Evolutionary conservation across 35 echinoderm and acorn worm genomes (phyloP).

Genomic region (Apostichopus parvimensis): DNA sequence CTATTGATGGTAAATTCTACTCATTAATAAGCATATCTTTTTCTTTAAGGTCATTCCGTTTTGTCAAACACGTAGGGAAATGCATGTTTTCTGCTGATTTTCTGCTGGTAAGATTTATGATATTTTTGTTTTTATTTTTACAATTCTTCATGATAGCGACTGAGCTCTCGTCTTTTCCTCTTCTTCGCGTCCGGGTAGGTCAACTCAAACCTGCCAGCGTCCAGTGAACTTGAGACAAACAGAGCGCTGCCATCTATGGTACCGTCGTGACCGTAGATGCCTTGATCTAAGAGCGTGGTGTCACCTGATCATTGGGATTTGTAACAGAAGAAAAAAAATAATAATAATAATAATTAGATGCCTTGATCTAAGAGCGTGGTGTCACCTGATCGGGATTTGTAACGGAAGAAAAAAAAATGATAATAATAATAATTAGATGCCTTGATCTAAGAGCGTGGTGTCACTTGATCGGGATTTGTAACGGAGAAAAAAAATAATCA

Average conservation of each 20-base stretch:
- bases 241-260: conserved; percentile 66
- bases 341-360: too few species aligned
- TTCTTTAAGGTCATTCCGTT: too few species aligned
- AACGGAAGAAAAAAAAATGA: too few species aligned
- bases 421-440: too few species aligned
- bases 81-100: too few species aligned
- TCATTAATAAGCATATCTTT: too few species aligned
- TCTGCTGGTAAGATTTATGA: background rate
- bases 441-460: too few species aligned
- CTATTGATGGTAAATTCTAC: too few species aligned
- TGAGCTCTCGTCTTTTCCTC: conserved; percentile 45
- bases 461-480: background rate
- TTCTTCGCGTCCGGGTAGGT: conserved; percentile 81
- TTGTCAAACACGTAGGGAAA: too few species aligned
- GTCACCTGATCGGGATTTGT: too few species aligned
- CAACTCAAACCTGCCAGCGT: conserved; percentile 80
- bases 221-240: conserved; percentile 81
- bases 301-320: conserved; percentile 67
- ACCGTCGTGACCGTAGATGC: conserved; percentile 83
- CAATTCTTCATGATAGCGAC: conserved; percentile 24
- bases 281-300: conserved; percentile 79
- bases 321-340: too few species aligned
- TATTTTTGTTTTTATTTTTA: background rate
- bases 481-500: background rate
- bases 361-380: too few species aligned